Base-by-base conservation (phyloP, 2,797 vertebrate species). In the Thalassophryne amazonica region DNA sequence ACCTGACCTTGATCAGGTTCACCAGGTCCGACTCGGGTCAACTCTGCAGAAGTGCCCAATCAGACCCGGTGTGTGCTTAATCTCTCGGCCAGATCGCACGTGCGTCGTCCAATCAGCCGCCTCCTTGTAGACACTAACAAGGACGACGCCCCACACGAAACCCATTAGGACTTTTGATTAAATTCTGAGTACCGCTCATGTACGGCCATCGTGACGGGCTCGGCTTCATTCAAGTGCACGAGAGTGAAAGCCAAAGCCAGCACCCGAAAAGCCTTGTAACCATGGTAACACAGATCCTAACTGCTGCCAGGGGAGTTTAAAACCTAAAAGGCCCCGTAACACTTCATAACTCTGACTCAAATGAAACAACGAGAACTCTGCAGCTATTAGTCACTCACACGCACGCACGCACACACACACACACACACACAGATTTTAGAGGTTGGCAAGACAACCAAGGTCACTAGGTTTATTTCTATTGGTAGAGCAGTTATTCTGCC, bases 11-110 rank as follows among this genome's bases (percentile, higher is more conserved):
- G 90, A 93, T 93, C 90, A n/a, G n/a, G n/a, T n/a, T n/a, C n/a
- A n/a, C n/a, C n/a, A n/a, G n/a, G n/a, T n/a, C n/a, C n/a, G n/a
- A n/a, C n/a, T n/a, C n/a, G n/a, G n/a, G n/a, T n/a, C n/a, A n/a
- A n/a, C n/a, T n/a, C n/a, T n/a, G n/a, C n/a, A n/a, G n/a, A n/a
- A n/a, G n/a, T n/a, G n/a, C n/a, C n/a, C n/a, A n/a, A n/a, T n/a
- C n/a, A n/a, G n/a, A n/a, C n/a, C n/a, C n/a, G n/a, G n/a, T 86
- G 88, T 87, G 89, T 91, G 93, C 96, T 97, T 98, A 95, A 97
- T 97, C 94, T 95, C 85, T 94, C 89, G 94, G 93, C 93, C 95
- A 94, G 90, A 94, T 94, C 94, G 92, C 89, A 91, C 86, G 91
- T 86, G 81, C 91, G 92, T 89, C 87, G 76, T 86, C 86, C 88